Evolutionary conservation across 2,113 vertebrate species (phyloP).

Genomic region (Eublepharis macularius): DNA sequence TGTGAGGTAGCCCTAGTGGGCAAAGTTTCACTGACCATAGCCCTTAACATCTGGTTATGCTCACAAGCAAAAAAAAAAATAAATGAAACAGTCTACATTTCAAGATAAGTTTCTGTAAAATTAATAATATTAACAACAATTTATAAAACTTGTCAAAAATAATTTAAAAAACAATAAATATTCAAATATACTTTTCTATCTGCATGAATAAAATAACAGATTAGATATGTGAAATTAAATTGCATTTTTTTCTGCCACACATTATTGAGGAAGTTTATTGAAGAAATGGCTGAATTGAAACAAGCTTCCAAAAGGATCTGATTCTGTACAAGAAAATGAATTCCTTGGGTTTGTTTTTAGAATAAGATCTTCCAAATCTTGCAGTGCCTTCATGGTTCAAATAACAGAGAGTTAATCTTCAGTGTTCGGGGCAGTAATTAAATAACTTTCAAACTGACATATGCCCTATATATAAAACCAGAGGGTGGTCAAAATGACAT

Average conservation of each 20-base stretch:
- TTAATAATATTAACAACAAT: too few relatives aligned
- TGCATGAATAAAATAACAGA: slow-evolving; percentile 71
- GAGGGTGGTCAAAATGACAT: slow-evolving; percentile 29
- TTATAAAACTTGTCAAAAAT: too few relatives aligned
- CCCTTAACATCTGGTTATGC: slow-evolving; percentile 62
- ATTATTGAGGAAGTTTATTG: slow-evolving; percentile 62
- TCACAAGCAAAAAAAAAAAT: slow-evolving; percentile 47
- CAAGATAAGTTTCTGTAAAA: slow-evolving; percentile 44
- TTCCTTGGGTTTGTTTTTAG: slow-evolving; percentile 31
- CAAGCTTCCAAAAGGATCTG: slow-evolving; percentile 60
- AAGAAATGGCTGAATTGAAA: slow-evolving; percentile 55
- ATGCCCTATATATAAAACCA: slow-evolving; percentile 51
- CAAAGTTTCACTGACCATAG: slow-evolving; percentile 66
- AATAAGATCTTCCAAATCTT: slow-evolving; percentile 35
- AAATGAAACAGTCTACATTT: slow-evolving; percentile 65
- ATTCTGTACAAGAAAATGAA: slow-evolving; percentile 47
- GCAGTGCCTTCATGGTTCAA: slow-evolving; percentile 51
- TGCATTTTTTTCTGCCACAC: slow-evolving; percentile 73
- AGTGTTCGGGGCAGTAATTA: slow-evolving; percentile 64
- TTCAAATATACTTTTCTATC: slow-evolving; percentile 71
- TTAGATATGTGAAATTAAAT: slow-evolving; percentile 81
- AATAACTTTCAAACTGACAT: slow-evolving; percentile 52
- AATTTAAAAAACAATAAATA: too few relatives aligned
- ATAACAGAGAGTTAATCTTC: slow-evolving; percentile 52
- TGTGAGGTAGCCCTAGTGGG: slow-evolving; percentile 43